Evolutionary conservation across 1,140 invertebrate genomes (phyloP), one percentile per base, ranked within the genome.

Genomic region (Choristoneura fumiferana): DNA sequence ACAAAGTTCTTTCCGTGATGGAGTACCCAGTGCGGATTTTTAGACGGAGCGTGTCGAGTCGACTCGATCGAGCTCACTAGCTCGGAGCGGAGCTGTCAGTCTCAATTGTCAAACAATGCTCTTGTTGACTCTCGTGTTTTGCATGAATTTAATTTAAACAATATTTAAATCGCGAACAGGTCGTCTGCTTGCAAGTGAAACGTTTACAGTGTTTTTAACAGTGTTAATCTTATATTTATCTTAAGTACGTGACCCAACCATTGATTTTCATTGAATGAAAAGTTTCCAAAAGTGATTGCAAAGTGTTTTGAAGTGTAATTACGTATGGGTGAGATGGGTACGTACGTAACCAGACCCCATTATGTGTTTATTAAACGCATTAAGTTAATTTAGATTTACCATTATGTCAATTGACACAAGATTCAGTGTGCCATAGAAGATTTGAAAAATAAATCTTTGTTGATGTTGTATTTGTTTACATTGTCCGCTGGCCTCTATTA

Each of bases 61-160:
- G 43, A 4, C 10, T 49, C 12, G 17, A 13, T 10, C 43, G 22
- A 29, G 22, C 22, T 29, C 22, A 29, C 2, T 29, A 29, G 22
- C 22, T 33, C 43, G 22, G 43, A 22, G 22, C 18, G 18, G 18
- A 29, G 18, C 43, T 49, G 43, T 49, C 43, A 49, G 43, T 49
- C 18, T 12, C 43, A 49, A 49, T 49, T 49, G 43, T 49, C 43
- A 49, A 49, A 49, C 43, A 18, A 14, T 49, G 18, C 8, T 49
- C 43, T 49, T 49, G 43, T 49, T 49, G 43, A 49, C 18, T 40
- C 39, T 49, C 1, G 43, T 49, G 43, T 49, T 49, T 49, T 49
- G 18, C 14, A 49, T 12, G 43, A 22, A 49, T 49, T 49, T 4
- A 49, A 49, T 29, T 49, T 22, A 10, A 49, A 15, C 22, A 29